Evolutionary conservation across 2,113 vertebrate genomes (phyloP).

Genomic region (Numida meleagris): DNA sequence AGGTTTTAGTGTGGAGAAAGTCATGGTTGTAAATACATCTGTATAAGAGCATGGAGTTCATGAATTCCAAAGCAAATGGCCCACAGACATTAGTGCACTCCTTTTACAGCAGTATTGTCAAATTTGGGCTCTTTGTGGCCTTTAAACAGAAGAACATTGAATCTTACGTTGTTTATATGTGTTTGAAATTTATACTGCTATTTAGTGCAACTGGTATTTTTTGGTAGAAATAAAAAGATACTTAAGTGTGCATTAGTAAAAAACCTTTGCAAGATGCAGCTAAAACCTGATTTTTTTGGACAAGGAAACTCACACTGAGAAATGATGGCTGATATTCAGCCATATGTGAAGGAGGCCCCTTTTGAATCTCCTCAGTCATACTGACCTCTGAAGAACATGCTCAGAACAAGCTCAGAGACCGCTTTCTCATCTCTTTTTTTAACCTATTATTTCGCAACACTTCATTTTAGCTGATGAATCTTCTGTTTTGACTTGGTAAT

Average conservation of each 20-base stretch:
- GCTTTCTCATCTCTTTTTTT: neutral
- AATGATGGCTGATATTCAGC: neutral
- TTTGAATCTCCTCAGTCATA: neutral
- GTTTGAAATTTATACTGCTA: neutral
- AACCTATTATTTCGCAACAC: neutral
- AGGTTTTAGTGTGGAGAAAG: neutral
- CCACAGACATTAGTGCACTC: neutral
- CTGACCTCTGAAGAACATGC: neutral
- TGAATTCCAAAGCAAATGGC: neutral
- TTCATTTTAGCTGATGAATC: neutral
- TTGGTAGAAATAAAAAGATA: neutral
- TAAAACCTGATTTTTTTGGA: neutral
- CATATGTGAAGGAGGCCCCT: rapidly evolving
- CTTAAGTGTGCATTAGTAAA: neutral
- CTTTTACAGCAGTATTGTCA: neutral
- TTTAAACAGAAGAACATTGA: neutral
- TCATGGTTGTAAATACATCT: neutral
- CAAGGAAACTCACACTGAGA: neutral
- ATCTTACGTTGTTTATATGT: neutral
- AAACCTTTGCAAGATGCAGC: neutral
- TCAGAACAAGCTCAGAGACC: neutral
- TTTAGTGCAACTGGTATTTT: neutral
- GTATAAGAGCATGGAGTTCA: neutral
- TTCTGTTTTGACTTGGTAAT: neutral
- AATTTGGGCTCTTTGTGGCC: neutral